Evolutionary conservation across 1,140 invertebrate genomes (phyloP), one percentile per base, ranked within the genome.

Genomic region (Pristionchus pacificus): DNA sequence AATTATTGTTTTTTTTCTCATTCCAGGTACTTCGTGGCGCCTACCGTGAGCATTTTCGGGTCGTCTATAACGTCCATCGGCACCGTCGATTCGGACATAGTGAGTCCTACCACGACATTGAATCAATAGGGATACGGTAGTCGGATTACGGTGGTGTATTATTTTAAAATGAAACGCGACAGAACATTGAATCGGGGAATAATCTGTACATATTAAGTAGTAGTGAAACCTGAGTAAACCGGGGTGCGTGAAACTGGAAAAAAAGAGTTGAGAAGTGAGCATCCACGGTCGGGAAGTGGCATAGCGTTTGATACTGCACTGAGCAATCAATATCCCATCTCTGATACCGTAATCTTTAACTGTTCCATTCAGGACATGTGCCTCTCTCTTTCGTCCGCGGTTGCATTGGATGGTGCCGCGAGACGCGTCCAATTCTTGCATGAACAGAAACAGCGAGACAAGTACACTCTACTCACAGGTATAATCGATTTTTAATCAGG

Each of bases 1-100:
- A n/a, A n/a, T n/a, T n/a, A n/a, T n/a, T n/a, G n/a, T n/a, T n/a
- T n/a, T n/a, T n/a, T n/a, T n/a, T n/a, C n/a, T n/a, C n/a, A n/a
- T 49, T 49, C 38, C 6, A 6, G 38, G 32, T 72, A 72, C 28
- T 66, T 72, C 24, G 15, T 27, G 24, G 31, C 24, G 24, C 69
- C 70, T 14, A 2, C n/a, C 2, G 60, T 62, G 30, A 2, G 24
- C 49, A 28, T 73, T 24, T 73, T 73, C 30, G 71, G 71, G 2
- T 73, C 71, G 2, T 68, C 71, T 25, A 33, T 73, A 24, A 73
- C 71, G 6, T 27, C 27, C 24, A 25, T 73, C 13, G 71, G 71
- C 3, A 66, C 60, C 10, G 31, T 61, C 13, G 57, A 60, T 29
- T 74, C 71, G 3, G 71, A 73, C 32, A 49, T 63, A 3, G 70